Evolutionary conservation across 2,888 invertebrate species (phyloP).

Genomic region (Ditylenchus weischeri): DNA sequence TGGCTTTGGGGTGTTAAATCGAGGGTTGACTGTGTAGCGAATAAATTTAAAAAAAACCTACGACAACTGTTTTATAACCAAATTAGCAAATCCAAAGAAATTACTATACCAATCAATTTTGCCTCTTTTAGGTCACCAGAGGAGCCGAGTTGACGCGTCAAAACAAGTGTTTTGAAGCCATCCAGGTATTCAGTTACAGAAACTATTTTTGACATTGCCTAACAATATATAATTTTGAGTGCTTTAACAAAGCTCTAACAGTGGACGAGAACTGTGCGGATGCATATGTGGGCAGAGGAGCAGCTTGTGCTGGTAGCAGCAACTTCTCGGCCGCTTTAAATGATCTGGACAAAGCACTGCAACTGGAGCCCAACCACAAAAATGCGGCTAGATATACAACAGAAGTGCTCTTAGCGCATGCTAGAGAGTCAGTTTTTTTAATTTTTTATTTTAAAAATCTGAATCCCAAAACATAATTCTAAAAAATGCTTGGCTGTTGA

Average conservation of each 20-base stretch:
- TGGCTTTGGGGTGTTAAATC: too few species aligned
- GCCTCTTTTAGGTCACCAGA: not conserved
- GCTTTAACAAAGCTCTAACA: constrained; percentile 80
- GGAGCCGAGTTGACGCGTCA: constrained; percentile 24
- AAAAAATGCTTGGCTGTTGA: not conserved
- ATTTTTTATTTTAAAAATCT: not conserved
- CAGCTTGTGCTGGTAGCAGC: constrained; percentile 84
- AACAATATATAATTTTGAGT: not conserved
- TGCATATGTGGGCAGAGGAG: constrained; percentile 84
- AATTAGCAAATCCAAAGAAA: too few species aligned
- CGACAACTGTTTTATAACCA: too few species aligned
- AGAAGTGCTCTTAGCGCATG: constrained; percentile 83
- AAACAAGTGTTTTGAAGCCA: constrained; percentile 23
- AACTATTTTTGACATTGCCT: not conserved
- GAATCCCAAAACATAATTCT: not conserved
- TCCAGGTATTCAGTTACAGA: constrained; percentile 1
- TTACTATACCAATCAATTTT: too few species aligned
- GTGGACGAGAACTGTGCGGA: constrained; percentile 88
- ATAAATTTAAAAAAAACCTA: too few species aligned
- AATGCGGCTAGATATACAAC: constrained; percentile 91
- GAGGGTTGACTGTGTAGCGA: too few species aligned
- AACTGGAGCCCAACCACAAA: constrained; percentile 80
- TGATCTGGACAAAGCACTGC: constrained; percentile 86
- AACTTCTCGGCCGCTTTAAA: constrained; percentile 88
- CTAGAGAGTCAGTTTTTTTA: constrained; percentile 58